Percentiles rank a stretch among this genome's conserved stretches.
Evolutionary conservation across 2,113 vertebrate genomes (phyloP).

Genomic region (Vulpes ferrilata): DNA sequence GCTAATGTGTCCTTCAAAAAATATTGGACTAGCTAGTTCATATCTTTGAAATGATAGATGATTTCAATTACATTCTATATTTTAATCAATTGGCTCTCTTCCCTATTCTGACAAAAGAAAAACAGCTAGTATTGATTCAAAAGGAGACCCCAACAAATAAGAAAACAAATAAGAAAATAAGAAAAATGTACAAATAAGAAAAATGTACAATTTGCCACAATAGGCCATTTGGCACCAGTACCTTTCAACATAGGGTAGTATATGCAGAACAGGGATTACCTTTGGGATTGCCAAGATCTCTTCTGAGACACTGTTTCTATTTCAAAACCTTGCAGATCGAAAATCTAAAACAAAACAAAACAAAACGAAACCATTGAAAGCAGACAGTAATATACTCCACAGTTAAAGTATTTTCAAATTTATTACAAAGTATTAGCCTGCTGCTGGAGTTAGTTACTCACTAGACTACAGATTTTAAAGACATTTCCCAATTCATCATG

Average conservation of each 20-base stretch:
- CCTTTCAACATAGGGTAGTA: neutral
- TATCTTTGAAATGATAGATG: neutral
- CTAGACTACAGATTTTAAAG: slow-evolving; percentile 48
- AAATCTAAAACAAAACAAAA: slow-evolving; percentile 7
- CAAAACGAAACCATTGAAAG: neutral
- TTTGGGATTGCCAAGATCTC: neutral
- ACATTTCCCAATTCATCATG: slow-evolving; percentile 54
- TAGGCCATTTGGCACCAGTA: slow-evolving; percentile 5
- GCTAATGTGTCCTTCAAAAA: slow-evolving; percentile 12
- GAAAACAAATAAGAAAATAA: neutral
- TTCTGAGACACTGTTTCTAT: neutral
- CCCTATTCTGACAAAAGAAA: neutral
- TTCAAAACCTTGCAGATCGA: slow-evolving; percentile 22
- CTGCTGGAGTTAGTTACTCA: slow-evolving; percentile 48
- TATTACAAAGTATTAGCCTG: slow-evolving; percentile 57
- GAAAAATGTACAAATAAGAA: neutral
- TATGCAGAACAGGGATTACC: neutral
- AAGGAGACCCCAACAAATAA: neutral
- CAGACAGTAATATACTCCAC: neutral
- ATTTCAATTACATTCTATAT: slow-evolving; percentile 16
- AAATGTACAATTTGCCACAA: neutral
- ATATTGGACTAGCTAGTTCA: neutral
- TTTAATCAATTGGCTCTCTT: slow-evolving; percentile 1
- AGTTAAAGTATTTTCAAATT: slow-evolving; percentile 69
- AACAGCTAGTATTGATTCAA: neutral